A percentile compares a stretch with the other conserved stretches of the same genome.
These are phyloP conservation scores for Drosophila takahashii DNA, from an alignment of 1,140 invertebrate genomes.

Conservation along the genomic window DNA sequence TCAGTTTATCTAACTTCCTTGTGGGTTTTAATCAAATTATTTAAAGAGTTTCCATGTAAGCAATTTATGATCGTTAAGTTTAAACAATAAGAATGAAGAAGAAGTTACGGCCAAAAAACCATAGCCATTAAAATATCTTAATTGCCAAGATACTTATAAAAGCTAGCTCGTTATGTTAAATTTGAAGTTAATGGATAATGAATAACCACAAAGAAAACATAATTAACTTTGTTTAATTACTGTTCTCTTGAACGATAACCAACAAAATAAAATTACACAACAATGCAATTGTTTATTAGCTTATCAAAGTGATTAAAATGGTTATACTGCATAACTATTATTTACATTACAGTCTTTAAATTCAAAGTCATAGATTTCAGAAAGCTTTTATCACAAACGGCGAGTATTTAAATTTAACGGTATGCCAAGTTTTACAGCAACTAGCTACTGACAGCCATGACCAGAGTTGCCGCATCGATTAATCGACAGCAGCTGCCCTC, in stretches of 20 bases:
- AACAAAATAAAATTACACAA: too few species aligned
- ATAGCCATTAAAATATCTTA: background rate
- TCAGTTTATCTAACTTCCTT: conserved; percentile 11
- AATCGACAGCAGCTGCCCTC: background rate
- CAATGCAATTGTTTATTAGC: too few species aligned
- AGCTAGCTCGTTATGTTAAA: background rate
- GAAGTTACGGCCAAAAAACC: background rate
- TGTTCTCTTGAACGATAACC: too few species aligned
- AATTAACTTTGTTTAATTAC: too few species aligned
- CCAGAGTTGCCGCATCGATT: background rate
- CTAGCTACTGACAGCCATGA: background rate
- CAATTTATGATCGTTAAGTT: background rate
- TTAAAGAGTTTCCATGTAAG: conserved; percentile 3
- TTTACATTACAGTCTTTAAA: too few species aligned
- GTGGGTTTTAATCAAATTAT: background rate
- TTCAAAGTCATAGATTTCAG: too few species aligned
- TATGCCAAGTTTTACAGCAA: background rate
- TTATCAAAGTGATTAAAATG: too few species aligned
- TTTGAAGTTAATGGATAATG: background rate
- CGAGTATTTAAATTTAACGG: background rate
- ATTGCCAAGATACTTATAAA: background rate
- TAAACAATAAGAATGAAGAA: conserved; percentile 15
- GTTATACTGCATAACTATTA: too few species aligned
- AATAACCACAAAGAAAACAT: too few species aligned
- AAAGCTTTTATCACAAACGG: too few species aligned